These are phyloP conservation scores for Malacoraja senta DNA, from an alignment of 2,797 vertebrate species.

Conservation along the genomic window DNA sequence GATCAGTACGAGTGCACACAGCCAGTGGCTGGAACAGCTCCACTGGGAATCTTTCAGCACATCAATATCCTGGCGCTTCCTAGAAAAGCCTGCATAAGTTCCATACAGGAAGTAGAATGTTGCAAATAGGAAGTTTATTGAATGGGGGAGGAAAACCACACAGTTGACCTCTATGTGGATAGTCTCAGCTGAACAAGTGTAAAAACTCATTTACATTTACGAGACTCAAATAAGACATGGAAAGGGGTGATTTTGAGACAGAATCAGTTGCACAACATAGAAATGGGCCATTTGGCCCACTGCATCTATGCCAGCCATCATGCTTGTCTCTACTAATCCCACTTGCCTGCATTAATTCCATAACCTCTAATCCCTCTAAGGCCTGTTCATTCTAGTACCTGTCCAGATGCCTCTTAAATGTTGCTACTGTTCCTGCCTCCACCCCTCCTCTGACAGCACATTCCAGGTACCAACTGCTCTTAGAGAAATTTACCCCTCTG, in stretches of 20 bases:
- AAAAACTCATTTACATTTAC: neutral
- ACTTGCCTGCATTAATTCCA: too few species aligned
- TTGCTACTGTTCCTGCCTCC: too few species aligned
- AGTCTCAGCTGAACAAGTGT: neutral
- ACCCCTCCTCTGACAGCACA: too few species aligned
- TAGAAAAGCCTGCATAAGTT: neutral
- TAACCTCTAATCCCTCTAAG: too few species aligned
- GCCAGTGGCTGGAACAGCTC: neutral
- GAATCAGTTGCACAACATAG: too few species aligned
- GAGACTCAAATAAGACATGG: neutral
- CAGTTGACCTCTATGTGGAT: neutral
- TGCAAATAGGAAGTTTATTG: neutral
- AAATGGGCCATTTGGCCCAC: too few species aligned
- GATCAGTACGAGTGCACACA: neutral
- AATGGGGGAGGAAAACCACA: neutral
- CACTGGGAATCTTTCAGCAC: neutral
- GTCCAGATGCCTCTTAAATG: too few species aligned
- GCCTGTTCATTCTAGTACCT: too few species aligned
- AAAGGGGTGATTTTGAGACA: neutral
- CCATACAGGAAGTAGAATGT: neutral
- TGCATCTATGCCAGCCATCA: too few species aligned
- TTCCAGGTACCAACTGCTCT: too few species aligned
- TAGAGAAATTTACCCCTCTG: too few species aligned
- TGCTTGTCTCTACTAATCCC: too few species aligned
- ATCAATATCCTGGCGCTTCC: neutral